Evolutionary conservation across 2,797 vertebrate species (phyloP), one percentile per base, ranked within the genome.

Genomic region (Chromobotia macracanthus): DNA sequence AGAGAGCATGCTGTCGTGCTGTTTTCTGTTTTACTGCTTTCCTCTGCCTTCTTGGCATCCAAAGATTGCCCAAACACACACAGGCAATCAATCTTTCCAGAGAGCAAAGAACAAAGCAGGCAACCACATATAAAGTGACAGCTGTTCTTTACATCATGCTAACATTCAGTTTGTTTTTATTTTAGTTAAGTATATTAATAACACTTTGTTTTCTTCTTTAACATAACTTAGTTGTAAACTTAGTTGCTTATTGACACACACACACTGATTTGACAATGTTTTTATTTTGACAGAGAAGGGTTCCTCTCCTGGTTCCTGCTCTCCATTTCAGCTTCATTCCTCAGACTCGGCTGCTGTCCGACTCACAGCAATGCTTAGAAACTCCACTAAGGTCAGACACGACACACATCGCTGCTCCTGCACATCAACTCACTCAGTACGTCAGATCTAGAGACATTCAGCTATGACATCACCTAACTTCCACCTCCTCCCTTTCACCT

Each of bases 301-400:
- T 81, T 92, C 83, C 55, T 91, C 92, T 21, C 84, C 85, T 73
- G 81, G 51, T 11, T 83, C 83, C 65, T 87, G 91, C 58, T 92
- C 87, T 84, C 92, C 89, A 68, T 41, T 91, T 63, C 91, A 88
- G 82, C 75, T 84, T 51, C 79, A 86, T 0, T 84, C 92, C 15
- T 78, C 86, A 5, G 87, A 91, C 23, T 84, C 90, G 71, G 82
- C 89, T 76, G 72, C 89, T 53, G 79, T 86, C 68, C 88, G 60
- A 69, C 88, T 91, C 80, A 86, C 92, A 53, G 86, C 90, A 35
- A 80, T 93, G 90, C 84, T 93, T 58, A 92, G 88, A 80, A 92
- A 91, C 58, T 88, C 80, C 0, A 91, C 91, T 76, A 94, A 95
- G 86, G 90, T 95, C 55, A 23, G 71, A 28, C 72, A 7, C 10